Evolutionary conservation across 2,888 invertebrate species (phyloP).

Genomic region (Drosophila sordidapex): DNA sequence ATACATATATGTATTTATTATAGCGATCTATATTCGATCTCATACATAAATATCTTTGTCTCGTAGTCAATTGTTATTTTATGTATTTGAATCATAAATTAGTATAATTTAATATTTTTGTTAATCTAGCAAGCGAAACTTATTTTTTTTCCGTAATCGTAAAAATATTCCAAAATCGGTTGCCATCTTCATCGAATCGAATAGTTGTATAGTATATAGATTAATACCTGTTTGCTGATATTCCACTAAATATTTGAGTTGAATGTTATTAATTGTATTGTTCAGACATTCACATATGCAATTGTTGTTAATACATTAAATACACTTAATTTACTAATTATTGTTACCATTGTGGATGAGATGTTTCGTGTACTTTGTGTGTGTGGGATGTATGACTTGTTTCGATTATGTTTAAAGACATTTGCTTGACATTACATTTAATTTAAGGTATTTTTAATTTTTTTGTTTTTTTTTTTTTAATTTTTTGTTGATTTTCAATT

Average conservation of each 20-base stretch:
- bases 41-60: neutral
- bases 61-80: neutral
- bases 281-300: slow-evolving; percentile 66
- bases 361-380: slow-evolving; percentile 61
- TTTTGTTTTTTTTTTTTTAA: slow-evolving; percentile 21
- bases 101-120: slow-evolving; percentile 26
- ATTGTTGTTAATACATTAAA: slow-evolving; percentile 56
- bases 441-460: slow-evolving; percentile 24
- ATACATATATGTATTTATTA: slow-evolving; percentile 25
- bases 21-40: slow-evolving; percentile 9
- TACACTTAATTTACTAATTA: slow-evolving; percentile 84
- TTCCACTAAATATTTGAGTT: slow-evolving; percentile 44
- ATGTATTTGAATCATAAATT: slow-evolving; percentile 20
- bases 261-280: slow-evolving; percentile 46
- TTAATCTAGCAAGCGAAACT: slow-evolving; percentile 20
- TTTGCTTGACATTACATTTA: slow-evolving; percentile 46
- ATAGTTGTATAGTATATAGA: slow-evolving; percentile 17
- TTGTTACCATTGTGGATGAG: slow-evolving; percentile 85
- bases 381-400: slow-evolving; percentile 47
- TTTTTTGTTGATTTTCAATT: slow-evolving; percentile 16
- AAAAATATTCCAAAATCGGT: slow-evolving; percentile 21
- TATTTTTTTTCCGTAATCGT: neutral
- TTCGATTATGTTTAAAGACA: slow-evolving; percentile 55
- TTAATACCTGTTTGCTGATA: slow-evolving; percentile 55
- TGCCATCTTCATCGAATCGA: slow-evolving; percentile 5